Evolutionary conservation across 2,888 invertebrate genomes (phyloP).

Genomic region (Phaedon cochleariae): DNA sequence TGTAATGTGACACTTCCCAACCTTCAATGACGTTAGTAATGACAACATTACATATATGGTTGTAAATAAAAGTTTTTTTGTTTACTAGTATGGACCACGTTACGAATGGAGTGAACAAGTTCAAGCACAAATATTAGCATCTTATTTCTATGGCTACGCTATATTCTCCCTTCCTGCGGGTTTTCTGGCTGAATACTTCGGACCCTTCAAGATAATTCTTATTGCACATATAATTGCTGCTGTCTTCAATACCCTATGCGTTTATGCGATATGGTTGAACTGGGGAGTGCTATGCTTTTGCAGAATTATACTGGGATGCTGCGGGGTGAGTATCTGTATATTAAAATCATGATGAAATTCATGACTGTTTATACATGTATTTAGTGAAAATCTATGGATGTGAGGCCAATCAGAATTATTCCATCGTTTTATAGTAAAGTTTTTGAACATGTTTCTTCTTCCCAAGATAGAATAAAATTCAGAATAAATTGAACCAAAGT

Average conservation of each 20-base stretch:
- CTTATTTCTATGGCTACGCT: conserved; percentile 75
- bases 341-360: neutral
- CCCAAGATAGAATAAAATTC: no score
- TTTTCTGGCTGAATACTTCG: conserved; percentile 54
- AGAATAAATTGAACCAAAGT: no score
- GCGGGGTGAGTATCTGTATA: conserved; percentile 64
- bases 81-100: conserved; percentile 61
- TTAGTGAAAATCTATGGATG: neutral
- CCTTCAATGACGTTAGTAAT: no score
- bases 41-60: no score
- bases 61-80: neutral
- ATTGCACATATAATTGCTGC: conserved; percentile 28
- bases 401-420: no score
- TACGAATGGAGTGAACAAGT: conserved; percentile 68
- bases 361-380: neutral
- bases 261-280: conserved; percentile 65
- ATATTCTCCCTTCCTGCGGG: conserved; percentile 71
- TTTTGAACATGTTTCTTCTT: no score
- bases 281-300: conserved; percentile 65
- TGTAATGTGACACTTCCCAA: no score
- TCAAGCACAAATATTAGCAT: conserved; percentile 70
- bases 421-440: no score
- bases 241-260: conserved; percentile 60
- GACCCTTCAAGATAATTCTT: conserved; percentile 40
- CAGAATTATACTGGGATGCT: conserved; percentile 67